Percentiles rank a stretch among this genome's conserved stretches.
Conservation (phyloP, 2,797 vertebrate species). For the Choloepus didactylus region DNA sequence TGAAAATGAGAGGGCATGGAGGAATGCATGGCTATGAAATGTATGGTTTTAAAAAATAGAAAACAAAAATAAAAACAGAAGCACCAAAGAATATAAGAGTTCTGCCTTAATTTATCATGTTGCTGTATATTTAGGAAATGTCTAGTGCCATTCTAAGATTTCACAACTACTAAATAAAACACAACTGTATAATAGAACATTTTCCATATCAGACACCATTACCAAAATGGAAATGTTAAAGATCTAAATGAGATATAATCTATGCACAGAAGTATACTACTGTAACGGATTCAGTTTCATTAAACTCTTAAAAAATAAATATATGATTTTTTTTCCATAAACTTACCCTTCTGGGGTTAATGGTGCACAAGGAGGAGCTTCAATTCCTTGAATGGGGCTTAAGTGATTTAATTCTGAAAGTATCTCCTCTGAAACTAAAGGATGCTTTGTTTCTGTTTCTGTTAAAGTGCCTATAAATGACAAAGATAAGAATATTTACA, state of each 20-base stretch:
- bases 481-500: background rate
- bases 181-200: background rate
- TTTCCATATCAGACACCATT: background rate
- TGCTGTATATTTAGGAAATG: background rate
- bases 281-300: background rate
- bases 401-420: conserved; percentile 84
- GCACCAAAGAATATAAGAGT: background rate
- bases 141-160: background rate
- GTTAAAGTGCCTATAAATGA: conserved; percentile 82
- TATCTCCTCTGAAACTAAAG: conserved; percentile 84
- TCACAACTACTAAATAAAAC: background rate
- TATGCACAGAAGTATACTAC: background rate
- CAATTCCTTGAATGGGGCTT: conserved; percentile 79
- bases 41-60: background rate
- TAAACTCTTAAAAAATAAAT: background rate
- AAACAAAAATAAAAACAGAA: background rate
- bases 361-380: conserved; percentile 48
- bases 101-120: background rate
- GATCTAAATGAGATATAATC: background rate
- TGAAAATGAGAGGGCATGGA: background rate
- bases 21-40: background rate
- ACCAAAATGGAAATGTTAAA: background rate
- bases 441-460: conserved; percentile 83
- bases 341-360: conserved; percentile 81
- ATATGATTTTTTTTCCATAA: conserved; percentile 43